Conservation (phyloP, 2,888 invertebrate genomes). For the Blastobasis adustella region DNA sequence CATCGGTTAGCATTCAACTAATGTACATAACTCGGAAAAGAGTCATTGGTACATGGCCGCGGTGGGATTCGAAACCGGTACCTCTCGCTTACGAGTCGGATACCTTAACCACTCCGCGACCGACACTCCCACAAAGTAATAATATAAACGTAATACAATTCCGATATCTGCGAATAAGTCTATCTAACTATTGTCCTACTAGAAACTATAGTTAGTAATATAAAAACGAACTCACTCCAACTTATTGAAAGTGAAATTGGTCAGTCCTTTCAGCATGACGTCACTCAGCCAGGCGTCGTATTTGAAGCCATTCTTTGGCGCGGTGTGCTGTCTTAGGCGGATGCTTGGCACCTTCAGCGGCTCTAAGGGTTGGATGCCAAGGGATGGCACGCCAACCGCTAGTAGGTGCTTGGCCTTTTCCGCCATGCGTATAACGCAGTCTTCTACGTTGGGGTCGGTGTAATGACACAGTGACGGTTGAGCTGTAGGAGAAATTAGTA, state of each 20-base stretch:
- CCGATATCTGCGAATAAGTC: no score
- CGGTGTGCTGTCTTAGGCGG: slow-evolving; percentile 70
- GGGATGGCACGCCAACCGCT: slow-evolving; percentile 72
- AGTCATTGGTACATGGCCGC: no score
- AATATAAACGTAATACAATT: no score
- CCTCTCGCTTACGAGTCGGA: no score
- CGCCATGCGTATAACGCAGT: slow-evolving; percentile 71
- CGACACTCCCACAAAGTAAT: no score
- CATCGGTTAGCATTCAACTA: no score
- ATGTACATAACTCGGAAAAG: no score
- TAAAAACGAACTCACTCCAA: slow-evolving; percentile 53
- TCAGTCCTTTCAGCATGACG: slow-evolving; percentile 58
- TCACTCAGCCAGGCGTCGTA: slow-evolving; percentile 71
- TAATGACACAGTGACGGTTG: slow-evolving; percentile 66
- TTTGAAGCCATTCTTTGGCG: slow-evolving; percentile 61
- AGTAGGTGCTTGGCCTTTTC: slow-evolving; percentile 67
- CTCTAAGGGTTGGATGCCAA: slow-evolving; percentile 75
- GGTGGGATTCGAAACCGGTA: no score
- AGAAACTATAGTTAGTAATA: no score
- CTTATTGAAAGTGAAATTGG: slow-evolving; percentile 65
- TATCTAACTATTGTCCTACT: no score
- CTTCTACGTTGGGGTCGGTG: slow-evolving; percentile 70
- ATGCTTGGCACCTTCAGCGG: slow-evolving; percentile 75
- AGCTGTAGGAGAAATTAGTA: slow-evolving; percentile 5
- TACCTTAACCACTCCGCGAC: no score